Conservation (phyloP, 2,888 invertebrate species). For the Dryobotodes eremita region DNA sequence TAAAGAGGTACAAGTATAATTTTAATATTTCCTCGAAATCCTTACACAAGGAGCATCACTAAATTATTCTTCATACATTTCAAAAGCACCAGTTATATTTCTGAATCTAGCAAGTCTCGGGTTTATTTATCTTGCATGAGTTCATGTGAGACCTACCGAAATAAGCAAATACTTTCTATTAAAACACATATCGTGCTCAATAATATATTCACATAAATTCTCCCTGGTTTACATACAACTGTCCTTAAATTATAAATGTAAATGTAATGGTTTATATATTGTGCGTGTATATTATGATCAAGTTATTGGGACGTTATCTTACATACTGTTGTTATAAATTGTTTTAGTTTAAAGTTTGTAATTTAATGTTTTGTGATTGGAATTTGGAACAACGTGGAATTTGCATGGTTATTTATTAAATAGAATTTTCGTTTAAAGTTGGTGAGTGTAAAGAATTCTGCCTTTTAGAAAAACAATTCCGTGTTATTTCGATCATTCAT, state of each 20-base stretch:
- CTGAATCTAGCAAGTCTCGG: too few relatives aligned
- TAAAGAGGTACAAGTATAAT: too few relatives aligned
- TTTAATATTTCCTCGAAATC: neutral
- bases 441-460: neutral
- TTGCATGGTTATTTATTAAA: neutral
- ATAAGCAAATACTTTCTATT: slow-evolving; percentile 6
- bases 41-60: neutral
- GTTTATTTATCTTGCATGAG: slow-evolving; percentile 8
- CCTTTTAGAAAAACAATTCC: neutral
- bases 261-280: neutral
- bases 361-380: slow-evolving; percentile 1
- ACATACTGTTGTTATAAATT: slow-evolving; percentile 18
- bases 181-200: neutral
- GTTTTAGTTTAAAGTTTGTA: slow-evolving; percentile 2
- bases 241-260: slow-evolving; percentile 11
- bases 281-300: neutral
- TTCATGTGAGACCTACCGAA: neutral
- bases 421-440: neutral
- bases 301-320: slow-evolving; percentile 21
- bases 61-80: neutral
- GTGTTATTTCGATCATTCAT: neutral
- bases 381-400: neutral
- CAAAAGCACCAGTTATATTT: neutral
- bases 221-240: slow-evolving; percentile 7
- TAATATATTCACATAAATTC: slow-evolving; percentile 37